Percentiles rank a stretch among this genome's conserved stretches.
Evolutionary conservation across 2,797 vertebrate genomes (phyloP).

Genomic region (Glyptemys insculpta): DNA sequence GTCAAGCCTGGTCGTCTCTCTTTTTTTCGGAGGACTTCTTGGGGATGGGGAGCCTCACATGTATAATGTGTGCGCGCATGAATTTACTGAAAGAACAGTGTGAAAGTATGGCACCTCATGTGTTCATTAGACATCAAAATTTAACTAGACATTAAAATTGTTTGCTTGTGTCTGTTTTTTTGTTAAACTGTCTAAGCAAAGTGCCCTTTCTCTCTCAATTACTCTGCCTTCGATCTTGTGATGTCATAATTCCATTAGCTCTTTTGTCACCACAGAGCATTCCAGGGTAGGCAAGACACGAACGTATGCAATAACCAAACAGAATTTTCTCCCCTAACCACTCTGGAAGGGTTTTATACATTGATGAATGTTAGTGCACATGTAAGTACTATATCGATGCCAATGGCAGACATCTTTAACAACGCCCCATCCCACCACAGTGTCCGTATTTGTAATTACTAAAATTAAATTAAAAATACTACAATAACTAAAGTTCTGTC

Average conservation of each 20-base stretch:
- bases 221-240: background rate
- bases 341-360: background rate
- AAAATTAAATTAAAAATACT: background rate
- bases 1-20: background rate
- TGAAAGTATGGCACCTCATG: background rate
- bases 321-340: background rate
- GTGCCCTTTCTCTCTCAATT: background rate
- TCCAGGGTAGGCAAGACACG: background rate
- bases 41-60: background rate
- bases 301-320: background rate
- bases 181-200: background rate
- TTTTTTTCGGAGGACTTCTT: background rate
- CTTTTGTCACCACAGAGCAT: background rate
- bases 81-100: background rate
- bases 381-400: background rate
- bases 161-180: too few species aligned
- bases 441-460: background rate
- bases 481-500: background rate
- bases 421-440: background rate
- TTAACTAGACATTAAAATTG: fast-evolving
- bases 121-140: background rate
- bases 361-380: background rate
- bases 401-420: background rate
- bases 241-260: background rate
- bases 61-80: background rate